These are phyloP conservation scores for Aricia agestis DNA, from an alignment of 1,140 invertebrate species.

Conservation along the genomic window DNA sequence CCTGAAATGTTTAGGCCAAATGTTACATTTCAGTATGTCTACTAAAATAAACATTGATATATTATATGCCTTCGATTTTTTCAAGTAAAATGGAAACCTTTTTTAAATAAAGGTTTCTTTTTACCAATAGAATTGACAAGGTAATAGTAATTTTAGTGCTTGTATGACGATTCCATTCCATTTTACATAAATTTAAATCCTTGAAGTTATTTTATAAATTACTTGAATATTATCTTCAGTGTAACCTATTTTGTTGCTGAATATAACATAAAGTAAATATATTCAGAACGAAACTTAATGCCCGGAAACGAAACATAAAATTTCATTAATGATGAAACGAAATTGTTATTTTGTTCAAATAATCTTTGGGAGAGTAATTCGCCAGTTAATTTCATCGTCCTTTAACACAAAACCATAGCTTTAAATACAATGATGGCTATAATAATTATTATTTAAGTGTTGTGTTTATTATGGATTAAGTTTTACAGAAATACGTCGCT, in stretches of 20 bases:
- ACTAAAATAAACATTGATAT: conserved; percentile 55
- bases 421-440: not conserved
- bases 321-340: conserved; percentile 22
- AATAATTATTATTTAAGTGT: not conserved
- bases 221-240: too few species aligned
- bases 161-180: too few species aligned
- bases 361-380: conserved; percentile 18
- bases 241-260: too few species aligned
- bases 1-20: conserved; percentile 59
- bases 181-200: too few species aligned
- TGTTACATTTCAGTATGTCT: conserved; percentile 69
- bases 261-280: conserved; percentile 22
- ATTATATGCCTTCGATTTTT: conserved; percentile 42
- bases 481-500: not conserved
- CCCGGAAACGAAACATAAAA: conserved; percentile 26
- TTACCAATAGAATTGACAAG: too few species aligned
- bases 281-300: conserved; percentile 25
- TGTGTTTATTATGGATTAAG: not conserved
- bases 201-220: too few species aligned
- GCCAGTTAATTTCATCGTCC: conserved; percentile 10
- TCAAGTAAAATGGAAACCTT: not conserved
- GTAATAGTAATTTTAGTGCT: too few species aligned
- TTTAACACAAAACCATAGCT: conserved; percentile 2
- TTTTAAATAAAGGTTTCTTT: not conserved
- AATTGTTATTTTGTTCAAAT: conserved; percentile 20